Percentiles rank a stretch among this genome's conserved stretches.
phyloP scores from a whole-genome alignment of 2,888 invertebrate genomes.

The Scaptomyza polygonia region DNA sequence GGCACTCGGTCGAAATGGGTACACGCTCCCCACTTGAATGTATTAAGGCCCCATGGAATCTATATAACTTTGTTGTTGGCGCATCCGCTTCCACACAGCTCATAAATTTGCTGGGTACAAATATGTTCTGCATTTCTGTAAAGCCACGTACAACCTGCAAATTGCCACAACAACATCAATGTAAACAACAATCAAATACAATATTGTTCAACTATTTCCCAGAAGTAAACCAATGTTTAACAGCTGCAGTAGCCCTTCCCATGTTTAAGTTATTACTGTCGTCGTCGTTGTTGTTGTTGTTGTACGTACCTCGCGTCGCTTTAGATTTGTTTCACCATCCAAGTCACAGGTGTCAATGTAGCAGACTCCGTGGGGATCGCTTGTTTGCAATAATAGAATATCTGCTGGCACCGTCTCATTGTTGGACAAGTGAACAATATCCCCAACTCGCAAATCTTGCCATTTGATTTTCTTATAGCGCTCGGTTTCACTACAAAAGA shows the following conservation, averaged over 20 bases:
- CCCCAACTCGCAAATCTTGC: slow-evolving; percentile 96
- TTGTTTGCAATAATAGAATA: slow-evolving; percentile 93
- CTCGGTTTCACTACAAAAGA: slow-evolving; percentile 88
- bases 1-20: slow-evolving; percentile 94
- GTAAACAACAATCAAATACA: slow-evolving; percentile 13
- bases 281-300: background rate
- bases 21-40: slow-evolving; percentile 92
- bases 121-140: slow-evolving; percentile 87
- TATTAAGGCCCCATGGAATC: slow-evolving; percentile 95
- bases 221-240: slow-evolving; percentile 5
- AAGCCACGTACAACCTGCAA: slow-evolving; percentile 84
- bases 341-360: slow-evolving; percentile 98
- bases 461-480: slow-evolving; percentile 94
- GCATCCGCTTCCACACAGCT: slow-evolving; percentile 96
- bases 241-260: slow-evolving; percentile 1
- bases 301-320: slow-evolving; percentile 91
- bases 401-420: slow-evolving; percentile 99
- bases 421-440: slow-evolving; percentile 97
- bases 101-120: slow-evolving; percentile 92
- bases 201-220: slow-evolving; percentile 24
- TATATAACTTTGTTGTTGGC: slow-evolving; percentile 97
- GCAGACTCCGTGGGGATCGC: slow-evolving; percentile 94
- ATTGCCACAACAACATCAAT: background rate
- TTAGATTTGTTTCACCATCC: slow-evolving; percentile 98
- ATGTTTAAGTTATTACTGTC: background rate